phyloP scores from a whole-genome alignment of 1,140 invertebrate species.

The Heterodera carotae region DNA sequence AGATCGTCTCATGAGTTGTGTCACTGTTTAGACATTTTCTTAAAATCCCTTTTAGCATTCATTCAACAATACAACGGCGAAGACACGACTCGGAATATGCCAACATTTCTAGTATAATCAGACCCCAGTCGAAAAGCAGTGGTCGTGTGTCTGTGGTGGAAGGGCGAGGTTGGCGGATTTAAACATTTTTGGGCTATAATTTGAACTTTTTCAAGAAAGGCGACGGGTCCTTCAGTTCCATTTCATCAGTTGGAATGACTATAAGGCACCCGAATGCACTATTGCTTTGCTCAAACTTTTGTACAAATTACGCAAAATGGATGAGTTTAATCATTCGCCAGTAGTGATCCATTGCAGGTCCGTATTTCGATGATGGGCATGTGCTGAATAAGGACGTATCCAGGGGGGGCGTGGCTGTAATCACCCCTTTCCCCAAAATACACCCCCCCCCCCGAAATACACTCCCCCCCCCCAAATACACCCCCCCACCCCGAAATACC shows the following conservation, averaged over 20 bases:
- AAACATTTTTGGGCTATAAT: not conserved
- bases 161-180: not conserved
- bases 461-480: no score
- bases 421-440: no score
- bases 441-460: no score
- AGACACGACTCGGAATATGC: slow-evolving; percentile 52
- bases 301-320: slow-evolving; percentile 53
- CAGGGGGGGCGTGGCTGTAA: no score
- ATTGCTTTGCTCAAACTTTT: slow-evolving; percentile 58
- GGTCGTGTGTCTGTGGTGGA: slow-evolving; percentile 16
- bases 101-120: slow-evolving; percentile 44
- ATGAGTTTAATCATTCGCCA: slow-evolving; percentile 57
- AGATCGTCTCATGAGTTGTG: slow-evolving; percentile 16
- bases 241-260: slow-evolving; percentile 64
- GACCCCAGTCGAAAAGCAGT: slow-evolving; percentile 36
- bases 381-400: no score
- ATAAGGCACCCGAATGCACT: slow-evolving; percentile 62
- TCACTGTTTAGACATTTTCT: not conserved
- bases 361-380: not conserved
- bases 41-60: not conserved
- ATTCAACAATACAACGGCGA: slow-evolving; percentile 8
- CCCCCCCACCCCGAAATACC: no score
- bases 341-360: slow-evolving; percentile 64
- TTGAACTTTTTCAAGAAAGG: slow-evolving; percentile 35
- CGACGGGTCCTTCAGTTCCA: slow-evolving; percentile 58